phyloP scores from a whole-genome alignment of 2,113 vertebrate species.

The Pteruthius melanotis region DNA sequence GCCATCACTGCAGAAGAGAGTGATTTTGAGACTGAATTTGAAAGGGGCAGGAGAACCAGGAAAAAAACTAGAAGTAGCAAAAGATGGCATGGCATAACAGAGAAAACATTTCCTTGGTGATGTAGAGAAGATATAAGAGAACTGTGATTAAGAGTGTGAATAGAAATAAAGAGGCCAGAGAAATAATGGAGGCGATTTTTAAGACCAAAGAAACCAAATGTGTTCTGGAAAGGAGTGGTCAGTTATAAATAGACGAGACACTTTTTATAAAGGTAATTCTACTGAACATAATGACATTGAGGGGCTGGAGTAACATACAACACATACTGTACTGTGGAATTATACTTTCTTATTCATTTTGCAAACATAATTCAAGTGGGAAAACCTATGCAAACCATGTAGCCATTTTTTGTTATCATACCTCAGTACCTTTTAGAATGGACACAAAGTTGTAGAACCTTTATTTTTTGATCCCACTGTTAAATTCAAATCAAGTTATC shows the following conservation, averaged over 20 bases:
- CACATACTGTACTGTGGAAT: not conserved
- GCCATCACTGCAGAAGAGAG: not conserved
- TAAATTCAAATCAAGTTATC: not conserved
- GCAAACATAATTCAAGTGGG: not conserved
- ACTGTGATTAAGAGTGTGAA: not conserved
- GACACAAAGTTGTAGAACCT: not conserved
- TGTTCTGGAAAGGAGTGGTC: not conserved
- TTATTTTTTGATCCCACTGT: not conserved
- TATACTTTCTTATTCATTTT: not conserved
- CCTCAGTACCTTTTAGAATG: not conserved
- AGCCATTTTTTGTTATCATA: not conserved
- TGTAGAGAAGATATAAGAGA: not conserved
- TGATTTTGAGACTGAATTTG: not conserved
- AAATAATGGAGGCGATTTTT: not conserved
- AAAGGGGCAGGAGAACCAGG: not conserved
- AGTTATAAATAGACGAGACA: not conserved
- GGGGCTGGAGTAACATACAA: not conserved
- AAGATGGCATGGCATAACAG: not conserved
- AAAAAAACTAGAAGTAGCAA: not conserved
- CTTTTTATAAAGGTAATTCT: not conserved
- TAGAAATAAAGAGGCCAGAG: not conserved
- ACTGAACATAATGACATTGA: not conserved
- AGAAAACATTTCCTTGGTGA: not conserved
- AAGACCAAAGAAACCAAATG: not conserved
- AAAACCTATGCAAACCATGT: not conserved